Percentiles rank a stretch among this genome's conserved stretches.
These are phyloP conservation scores for Phrynocephalus versicolor DNA, from an alignment of 2,113 vertebrate species.

Conservation along the genomic window DNA sequence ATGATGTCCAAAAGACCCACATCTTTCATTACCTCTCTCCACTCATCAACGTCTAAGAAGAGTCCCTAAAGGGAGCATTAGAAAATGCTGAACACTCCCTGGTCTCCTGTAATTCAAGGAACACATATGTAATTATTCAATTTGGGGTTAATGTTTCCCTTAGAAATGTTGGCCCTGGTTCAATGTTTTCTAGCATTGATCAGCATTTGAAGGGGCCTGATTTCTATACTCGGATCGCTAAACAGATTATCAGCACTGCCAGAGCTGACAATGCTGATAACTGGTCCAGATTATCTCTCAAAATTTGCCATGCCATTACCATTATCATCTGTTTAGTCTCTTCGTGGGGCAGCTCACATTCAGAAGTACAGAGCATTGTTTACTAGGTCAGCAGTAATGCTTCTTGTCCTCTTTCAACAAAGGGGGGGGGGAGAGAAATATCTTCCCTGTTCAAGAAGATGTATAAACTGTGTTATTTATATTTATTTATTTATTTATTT, in stretches of 20 bases:
- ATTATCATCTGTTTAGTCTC: not conserved
- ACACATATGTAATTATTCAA: not conserved
- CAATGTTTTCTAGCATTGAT: not conserved
- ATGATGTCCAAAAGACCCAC: not conserved
- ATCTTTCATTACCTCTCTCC: not conserved
- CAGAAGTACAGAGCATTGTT: not conserved
- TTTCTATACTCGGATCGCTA: not conserved
- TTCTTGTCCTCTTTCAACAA: constrained; percentile 5
- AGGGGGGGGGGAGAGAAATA: not conserved
- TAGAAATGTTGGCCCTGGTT: constrained; percentile 1
- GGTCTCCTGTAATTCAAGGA: not conserved
- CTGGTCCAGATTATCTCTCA: not conserved
- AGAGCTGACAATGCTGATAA: constrained; percentile 1
- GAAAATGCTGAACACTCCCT: not conserved
- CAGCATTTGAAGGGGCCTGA: not conserved
- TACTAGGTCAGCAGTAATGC: constrained; percentile 11
- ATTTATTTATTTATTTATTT: too few species aligned
- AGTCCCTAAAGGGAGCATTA: not conserved
- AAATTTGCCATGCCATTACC: not conserved
- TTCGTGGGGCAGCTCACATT: not conserved
- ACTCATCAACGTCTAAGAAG: not conserved
- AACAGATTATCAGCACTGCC: not conserved
- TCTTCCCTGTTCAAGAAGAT: not conserved
- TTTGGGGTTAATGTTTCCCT: not conserved
- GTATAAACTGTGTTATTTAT: not conserved